phyloP scores from a whole-genome alignment of 2,113 vertebrate species.

The Caranx melampygus region DNA sequence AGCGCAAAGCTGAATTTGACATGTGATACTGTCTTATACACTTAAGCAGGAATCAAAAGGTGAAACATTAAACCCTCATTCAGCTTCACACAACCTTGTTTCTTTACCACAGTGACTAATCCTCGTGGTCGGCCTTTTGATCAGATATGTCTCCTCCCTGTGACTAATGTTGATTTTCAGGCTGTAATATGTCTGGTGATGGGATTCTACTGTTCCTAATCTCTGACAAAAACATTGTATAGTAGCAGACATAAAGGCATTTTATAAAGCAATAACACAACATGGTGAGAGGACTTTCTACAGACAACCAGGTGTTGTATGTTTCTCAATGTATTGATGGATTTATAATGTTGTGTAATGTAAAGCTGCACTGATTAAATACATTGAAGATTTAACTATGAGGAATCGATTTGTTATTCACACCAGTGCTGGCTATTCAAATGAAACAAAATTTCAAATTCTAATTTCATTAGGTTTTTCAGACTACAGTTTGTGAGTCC shows the following conservation, averaged over 20 bases:
- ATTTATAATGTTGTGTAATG: constrained; percentile 54
- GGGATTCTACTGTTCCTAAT: constrained; percentile 32
- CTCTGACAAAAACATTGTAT: not conserved
- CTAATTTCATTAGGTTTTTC: constrained; percentile 73
- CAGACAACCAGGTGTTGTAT: constrained; percentile 24
- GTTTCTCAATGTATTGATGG: constrained; percentile 24
- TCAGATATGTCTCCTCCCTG: constrained; percentile 29
- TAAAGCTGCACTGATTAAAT: constrained; percentile 54
- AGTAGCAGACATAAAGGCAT: not conserved
- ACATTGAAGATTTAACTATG: constrained; percentile 24
- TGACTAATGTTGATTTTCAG: constrained; percentile 62
- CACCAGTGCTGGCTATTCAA: constrained; percentile 57
- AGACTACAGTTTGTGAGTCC: constrained; percentile 57
- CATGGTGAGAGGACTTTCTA: constrained; percentile 13
- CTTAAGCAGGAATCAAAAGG: constrained; percentile 56
- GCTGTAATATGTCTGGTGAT: constrained; percentile 42
- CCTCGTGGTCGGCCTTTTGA: constrained; percentile 22
- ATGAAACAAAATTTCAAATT: constrained; percentile 75
- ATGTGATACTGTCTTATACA: constrained; percentile 49
- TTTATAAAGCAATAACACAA: constrained; percentile 24
- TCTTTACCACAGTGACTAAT: constrained; percentile 56
- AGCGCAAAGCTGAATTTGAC: constrained; percentile 53
- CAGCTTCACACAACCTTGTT: constrained; percentile 37
- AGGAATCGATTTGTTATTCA: constrained; percentile 57
- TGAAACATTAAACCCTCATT: constrained; percentile 57